Evolutionary conservation across 2,113 vertebrate genomes (phyloP).

Genomic region (Pleuronectes platessa): DNA sequence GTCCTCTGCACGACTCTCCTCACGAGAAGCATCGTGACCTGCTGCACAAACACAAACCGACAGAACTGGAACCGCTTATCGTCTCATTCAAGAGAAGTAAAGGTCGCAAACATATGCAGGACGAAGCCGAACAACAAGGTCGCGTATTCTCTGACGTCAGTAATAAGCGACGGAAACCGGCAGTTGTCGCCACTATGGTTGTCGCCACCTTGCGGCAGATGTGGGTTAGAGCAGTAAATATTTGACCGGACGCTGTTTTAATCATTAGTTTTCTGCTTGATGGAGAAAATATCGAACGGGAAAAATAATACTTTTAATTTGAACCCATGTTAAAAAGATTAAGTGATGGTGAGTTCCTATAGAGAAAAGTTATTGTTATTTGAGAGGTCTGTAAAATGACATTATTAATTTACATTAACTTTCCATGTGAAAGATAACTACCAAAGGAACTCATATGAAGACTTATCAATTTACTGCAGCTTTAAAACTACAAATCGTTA

Average conservation of each 20-base stretch:
- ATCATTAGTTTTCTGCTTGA: background rate
- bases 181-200: constrained; percentile 40
- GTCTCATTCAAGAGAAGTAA: background rate
- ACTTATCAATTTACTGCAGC: too few species aligned
- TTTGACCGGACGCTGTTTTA: background rate
- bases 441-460: too few species aligned
- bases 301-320: background rate
- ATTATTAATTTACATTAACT: too few species aligned
- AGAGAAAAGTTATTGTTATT: too few species aligned
- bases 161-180: background rate
- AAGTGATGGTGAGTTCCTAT: too few species aligned
- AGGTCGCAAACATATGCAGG: constrained; percentile 53
- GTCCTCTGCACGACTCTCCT: constrained; percentile 58
- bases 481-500: too few species aligned
- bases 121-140: background rate
- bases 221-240: background rate
- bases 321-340: background rate
- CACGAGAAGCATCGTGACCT: constrained; percentile 71
- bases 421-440: too few species aligned
- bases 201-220: constrained; percentile 40
- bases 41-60: background rate
- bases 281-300: background rate
- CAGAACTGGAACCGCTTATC: background rate
- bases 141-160: constrained; percentile 54
- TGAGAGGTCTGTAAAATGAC: too few species aligned